phyloP scores from a whole-genome alignment of 2,888 invertebrate species.

The Globia sparganii region DNA sequence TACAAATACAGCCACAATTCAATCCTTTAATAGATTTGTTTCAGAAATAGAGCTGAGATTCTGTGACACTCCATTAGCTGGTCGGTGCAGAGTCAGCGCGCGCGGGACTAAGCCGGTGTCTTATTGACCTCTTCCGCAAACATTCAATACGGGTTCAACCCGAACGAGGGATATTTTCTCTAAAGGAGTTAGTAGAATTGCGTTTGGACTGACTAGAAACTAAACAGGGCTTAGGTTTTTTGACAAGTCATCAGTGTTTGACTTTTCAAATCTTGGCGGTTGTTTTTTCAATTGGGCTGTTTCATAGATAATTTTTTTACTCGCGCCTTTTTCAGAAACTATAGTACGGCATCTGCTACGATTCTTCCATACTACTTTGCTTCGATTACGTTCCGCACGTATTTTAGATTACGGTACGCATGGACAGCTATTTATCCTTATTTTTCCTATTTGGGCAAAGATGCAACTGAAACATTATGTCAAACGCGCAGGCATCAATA shows the following conservation, averaged over 20 bases:
- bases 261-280: not conserved
- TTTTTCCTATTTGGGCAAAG: no score
- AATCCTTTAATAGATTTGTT: conserved; percentile 49
- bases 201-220: conserved; percentile 12
- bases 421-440: no score
- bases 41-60: conserved; percentile 35
- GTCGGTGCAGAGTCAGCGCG: conserved; percentile 56
- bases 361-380: no score
- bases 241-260: not conserved
- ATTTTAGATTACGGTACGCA: no score
- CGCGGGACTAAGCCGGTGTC: conserved; percentile 49
- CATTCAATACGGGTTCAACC: conserved; percentile 37
- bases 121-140: conserved; percentile 61
- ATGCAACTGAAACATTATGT: no score
- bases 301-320: not conserved
- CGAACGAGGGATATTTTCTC: conserved; percentile 42
- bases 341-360: no score
- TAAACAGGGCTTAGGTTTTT: conserved; percentile 1
- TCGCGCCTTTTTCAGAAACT: no score
- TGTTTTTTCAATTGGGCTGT: not conserved
- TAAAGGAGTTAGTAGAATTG: conserved; percentile 23
- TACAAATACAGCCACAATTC: conserved; percentile 29
- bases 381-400: fast-evolving
- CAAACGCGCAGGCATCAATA: no score
- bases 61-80: conserved; percentile 58